A percentile compares a stretch with the other conserved stretches of the same genome.
Evolutionary conservation across 2,888 invertebrate genomes (phyloP).

Genomic region (Drosophila buzzatii): DNA sequence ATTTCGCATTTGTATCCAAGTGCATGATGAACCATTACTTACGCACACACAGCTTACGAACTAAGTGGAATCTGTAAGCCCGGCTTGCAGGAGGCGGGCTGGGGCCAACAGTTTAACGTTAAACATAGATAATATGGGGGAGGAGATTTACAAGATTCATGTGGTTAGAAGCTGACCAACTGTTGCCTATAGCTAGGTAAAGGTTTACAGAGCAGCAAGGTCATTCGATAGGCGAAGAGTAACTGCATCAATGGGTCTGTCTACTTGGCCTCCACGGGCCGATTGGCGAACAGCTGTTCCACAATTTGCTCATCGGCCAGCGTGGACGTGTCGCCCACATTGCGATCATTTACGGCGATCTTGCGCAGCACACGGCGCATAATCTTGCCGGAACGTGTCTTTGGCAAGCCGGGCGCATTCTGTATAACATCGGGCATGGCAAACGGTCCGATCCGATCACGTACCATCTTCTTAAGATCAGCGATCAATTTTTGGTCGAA

Average conservation of each 20-base stretch:
- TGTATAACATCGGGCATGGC: constrained; percentile 98
- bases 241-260: constrained; percentile 15
- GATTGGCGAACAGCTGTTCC: constrained; percentile 90
- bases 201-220: constrained; percentile 35
- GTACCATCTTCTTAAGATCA: constrained; percentile 91
- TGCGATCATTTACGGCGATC: constrained; percentile 94
- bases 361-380: constrained; percentile 98
- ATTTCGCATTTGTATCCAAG: constrained; percentile 14
- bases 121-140: constrained; percentile 28
- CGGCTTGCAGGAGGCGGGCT: constrained; percentile 48
- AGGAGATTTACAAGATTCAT: constrained; percentile 73
- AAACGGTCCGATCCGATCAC: constrained; percentile 97
- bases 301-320: constrained; percentile 96
- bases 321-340: constrained; percentile 97
- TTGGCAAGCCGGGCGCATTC: constrained; percentile 96
- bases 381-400: constrained; percentile 99
- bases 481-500: constrained; percentile 90
- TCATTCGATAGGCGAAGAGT: constrained; percentile 30
- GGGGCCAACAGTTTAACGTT: constrained; percentile 45
- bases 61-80: constrained; percentile 62
- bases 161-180: constrained; percentile 29
- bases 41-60: constrained; percentile 72
- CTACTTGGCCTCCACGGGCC: constrained; percentile 86
- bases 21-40: constrained; percentile 54
- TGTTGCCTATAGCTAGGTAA: constrained; percentile 46